These are phyloP conservation scores for Dryococelus australis DNA, from an alignment of 2,888 invertebrate genomes.

Conservation along the genomic window DNA sequence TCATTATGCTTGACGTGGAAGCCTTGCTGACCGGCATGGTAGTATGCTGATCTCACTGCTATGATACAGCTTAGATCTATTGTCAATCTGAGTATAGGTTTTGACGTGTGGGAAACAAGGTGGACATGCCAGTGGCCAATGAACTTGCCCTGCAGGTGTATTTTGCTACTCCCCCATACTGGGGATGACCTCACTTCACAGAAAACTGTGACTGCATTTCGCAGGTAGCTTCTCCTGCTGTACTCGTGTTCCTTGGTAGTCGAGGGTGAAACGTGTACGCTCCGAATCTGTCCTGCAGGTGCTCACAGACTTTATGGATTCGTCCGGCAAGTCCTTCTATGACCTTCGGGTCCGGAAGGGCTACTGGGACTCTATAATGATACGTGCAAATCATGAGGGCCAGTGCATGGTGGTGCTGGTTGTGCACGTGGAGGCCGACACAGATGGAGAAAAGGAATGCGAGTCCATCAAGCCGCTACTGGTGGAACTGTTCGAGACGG, in stretches of 20 bases:
- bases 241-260: neutral
- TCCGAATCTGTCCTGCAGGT: slow-evolving; percentile 7
- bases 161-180: too few species aligned
- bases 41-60: too few species aligned
- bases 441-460: neutral
- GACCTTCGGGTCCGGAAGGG: slow-evolving; percentile 6
- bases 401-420: slow-evolving; percentile 7
- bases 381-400: neutral
- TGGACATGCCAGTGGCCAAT: too few species aligned
- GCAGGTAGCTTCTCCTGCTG: too few species aligned
- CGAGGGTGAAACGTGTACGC: slow-evolving; percentile 7
- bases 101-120: too few species aligned
- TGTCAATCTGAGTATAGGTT: too few species aligned
- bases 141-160: too few species aligned
- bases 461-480: neutral
- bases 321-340: neutral
- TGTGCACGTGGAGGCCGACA: neutral
- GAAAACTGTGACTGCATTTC: too few species aligned
- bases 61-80: too few species aligned
- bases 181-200: too few species aligned
- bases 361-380: slow-evolving; percentile 5
- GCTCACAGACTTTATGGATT: neutral
- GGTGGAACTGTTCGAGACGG: neutral
- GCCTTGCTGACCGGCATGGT: too few species aligned
- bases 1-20: too few species aligned